phyloP scores from a whole-genome alignment of 2,797 vertebrate species.

The Parambassis ranga region DNA sequence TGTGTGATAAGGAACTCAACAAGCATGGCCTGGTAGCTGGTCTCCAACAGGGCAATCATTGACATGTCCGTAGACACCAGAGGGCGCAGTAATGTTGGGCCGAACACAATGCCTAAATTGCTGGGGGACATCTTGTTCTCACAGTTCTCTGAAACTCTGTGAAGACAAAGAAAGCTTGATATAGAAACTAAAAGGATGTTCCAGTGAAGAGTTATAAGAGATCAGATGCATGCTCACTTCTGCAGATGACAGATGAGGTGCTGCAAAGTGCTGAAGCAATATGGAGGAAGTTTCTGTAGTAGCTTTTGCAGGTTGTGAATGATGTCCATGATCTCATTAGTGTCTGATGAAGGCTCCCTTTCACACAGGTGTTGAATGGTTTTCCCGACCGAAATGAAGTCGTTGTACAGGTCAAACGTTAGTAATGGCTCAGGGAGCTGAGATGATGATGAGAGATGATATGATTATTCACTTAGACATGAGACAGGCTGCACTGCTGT shows the following conservation, averaged over 20 bases:
- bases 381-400: constrained; percentile 85
- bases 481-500: neutral
- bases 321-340: constrained; percentile 51
- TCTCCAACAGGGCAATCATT: constrained; percentile 86
- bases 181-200: neutral
- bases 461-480: neutral
- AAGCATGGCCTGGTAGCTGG: constrained; percentile 86
- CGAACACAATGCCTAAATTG: constrained; percentile 95
- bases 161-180: constrained; percentile 18
- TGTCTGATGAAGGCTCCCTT: constrained; percentile 56
- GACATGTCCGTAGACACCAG: constrained; percentile 77
- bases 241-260: constrained; percentile 87
- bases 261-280: constrained; percentile 86
- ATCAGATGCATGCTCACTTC: constrained; percentile 70
- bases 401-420: constrained; percentile 84
- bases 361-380: constrained; percentile 77
- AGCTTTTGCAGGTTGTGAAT: constrained; percentile 62
- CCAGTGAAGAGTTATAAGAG: neutral
- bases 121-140: constrained; percentile 95
- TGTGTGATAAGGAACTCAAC: constrained; percentile 91
- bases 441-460: constrained; percentile 19
- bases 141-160: constrained; percentile 85
- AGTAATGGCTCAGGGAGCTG: constrained; percentile 91
- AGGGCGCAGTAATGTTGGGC: constrained; percentile 89
- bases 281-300: constrained; percentile 73